Base-by-base conservation (phyloP, 2,888 invertebrate species). In the Gryllus longicercus region DNA sequence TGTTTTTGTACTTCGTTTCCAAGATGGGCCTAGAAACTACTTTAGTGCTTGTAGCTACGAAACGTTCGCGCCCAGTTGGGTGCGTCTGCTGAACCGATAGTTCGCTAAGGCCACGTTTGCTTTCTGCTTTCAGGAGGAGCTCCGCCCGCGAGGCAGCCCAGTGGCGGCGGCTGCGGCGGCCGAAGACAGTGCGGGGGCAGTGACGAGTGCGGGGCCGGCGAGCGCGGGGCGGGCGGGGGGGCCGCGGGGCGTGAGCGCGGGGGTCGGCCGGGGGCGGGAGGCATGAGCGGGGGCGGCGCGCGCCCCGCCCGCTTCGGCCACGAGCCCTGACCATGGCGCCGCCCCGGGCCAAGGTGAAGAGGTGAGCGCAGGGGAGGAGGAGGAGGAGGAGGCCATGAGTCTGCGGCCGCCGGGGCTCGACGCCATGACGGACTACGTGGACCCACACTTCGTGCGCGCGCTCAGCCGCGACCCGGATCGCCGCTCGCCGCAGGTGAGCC, bases 381-480 rank as follows among this genome's bases (percentile, higher is more conserved):
- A 23, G 38, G 50, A 25, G 51, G 10, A 5, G 51, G 63, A 79
- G n/a, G 79, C 76, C 74, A 81, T 79, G 77, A 11, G 25, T 74
- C 23, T 79, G 74, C 51, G 77, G 75, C 38, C 12, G 77, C 14
- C 74, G 74, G 49, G 18, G 18, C 63, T 74, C 49, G 76, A 74
- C 51, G 75, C 77, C 74, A 89, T 89, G 89, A 88, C 88, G 86
- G 88, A 88, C 85, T 89, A 88, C 84, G 86, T 88, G 85, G 89
- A 89, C 85, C 88, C 88, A 81, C 88, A 89, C 84, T 90, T 90
- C 84, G 87, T 90, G 83, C 88, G 88, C 85, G 89, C 89, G 83
- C 88, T 90, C 82, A 88, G 88, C 86, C 88, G 88, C 84, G 89
- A 89, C 84, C 89, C 90, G 78, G 89, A 89, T 84, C 86, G 88